Conservation (phyloP, 2,797 vertebrate species). For the Anableps anableps region DNA sequence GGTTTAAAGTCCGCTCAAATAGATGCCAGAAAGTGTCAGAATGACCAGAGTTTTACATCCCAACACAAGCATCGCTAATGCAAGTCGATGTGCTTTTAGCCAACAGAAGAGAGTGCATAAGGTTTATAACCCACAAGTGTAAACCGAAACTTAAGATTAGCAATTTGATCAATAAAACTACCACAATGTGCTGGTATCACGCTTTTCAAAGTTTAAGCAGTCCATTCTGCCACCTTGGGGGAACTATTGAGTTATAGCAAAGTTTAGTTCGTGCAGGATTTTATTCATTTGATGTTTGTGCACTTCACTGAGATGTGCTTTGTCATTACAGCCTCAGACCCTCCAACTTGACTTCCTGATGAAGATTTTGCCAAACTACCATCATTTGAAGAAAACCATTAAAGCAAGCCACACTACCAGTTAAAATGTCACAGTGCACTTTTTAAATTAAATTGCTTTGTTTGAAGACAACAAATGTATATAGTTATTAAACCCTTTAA, state of each 20-base stretch:
- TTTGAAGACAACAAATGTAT: conserved; percentile 52
- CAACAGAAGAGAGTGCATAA: too few species aligned
- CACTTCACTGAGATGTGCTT: conserved; percentile 5
- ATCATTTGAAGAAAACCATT: conserved; percentile 95
- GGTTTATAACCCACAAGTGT: too few species aligned
- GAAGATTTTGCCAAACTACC: conserved; percentile 99
- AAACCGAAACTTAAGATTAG: too few species aligned
- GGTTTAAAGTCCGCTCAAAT: background rate
- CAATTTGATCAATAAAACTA: too few species aligned
- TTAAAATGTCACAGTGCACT: conserved; percentile 26
- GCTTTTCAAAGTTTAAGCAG: background rate
- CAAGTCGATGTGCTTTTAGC: too few species aligned
- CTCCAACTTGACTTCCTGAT: conserved; percentile 98
- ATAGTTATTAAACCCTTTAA: conserved; percentile 40
- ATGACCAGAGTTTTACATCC: too few species aligned
- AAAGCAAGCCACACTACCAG: conserved; percentile 78
- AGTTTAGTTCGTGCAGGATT: background rate
- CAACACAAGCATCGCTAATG: too few species aligned
- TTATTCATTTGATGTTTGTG: background rate
- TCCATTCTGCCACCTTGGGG: background rate
- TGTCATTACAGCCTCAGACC: conserved; percentile 89
- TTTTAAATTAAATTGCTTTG: conserved; percentile 1
- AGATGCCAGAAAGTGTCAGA: background rate
- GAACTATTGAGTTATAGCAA: too few species aligned
- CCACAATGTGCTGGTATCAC: background rate